Evolutionary conservation across 2,888 invertebrate species (phyloP).

Genomic region (Orthosia gracilis): DNA sequence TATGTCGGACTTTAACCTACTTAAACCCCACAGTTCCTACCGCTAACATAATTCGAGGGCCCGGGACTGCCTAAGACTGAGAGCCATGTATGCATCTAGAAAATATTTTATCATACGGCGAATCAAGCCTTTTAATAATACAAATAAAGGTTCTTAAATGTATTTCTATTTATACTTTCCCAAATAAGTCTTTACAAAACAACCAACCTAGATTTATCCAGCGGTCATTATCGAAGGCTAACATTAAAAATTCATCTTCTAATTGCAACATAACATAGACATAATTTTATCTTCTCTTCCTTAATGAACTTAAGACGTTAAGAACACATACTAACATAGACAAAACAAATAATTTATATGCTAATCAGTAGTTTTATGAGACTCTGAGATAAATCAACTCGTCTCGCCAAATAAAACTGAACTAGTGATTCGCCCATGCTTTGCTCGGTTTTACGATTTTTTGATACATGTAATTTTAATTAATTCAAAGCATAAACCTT

Average conservation of each 20-base stretch:
- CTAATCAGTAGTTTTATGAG: constrained; percentile 39
- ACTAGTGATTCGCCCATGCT: background rate
- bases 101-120: no score
- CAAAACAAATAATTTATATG: constrained; percentile 59
- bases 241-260: background rate
- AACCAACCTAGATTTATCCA: background rate
- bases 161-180: no score
- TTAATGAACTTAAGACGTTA: constrained; percentile 33
- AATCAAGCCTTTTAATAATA: no score
- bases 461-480: no score
- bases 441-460: background rate
- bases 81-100: no score
- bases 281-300: constrained; percentile 14
- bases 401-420: constrained; percentile 13
- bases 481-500: no score
- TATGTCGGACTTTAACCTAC: no score
- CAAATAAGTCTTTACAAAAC: background rate
- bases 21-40: no score
- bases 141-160: no score
- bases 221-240: constrained; percentile 40
- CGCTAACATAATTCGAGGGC: no score
- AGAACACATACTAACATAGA: constrained; percentile 21
- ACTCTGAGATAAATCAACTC: constrained; percentile 41
- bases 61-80: no score
- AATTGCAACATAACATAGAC: background rate